Evolutionary conservation across 2,113 vertebrate species (phyloP).

Genomic region (Saguinus imperator): DNA sequence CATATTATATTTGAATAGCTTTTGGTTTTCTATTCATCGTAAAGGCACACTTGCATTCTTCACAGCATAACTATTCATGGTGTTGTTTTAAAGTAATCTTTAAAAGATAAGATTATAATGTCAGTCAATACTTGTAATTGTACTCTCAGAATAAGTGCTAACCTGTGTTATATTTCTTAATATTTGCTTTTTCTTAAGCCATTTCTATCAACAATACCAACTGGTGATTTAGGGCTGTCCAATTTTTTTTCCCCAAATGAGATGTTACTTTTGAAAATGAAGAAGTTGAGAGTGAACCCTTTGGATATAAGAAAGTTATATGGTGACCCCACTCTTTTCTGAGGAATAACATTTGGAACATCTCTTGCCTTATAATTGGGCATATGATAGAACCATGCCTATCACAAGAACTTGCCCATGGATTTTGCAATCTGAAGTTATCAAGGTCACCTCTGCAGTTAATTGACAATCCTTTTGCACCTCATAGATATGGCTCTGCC

Average conservation of each 20-base stretch:
- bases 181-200: not conserved
- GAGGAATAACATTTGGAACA: not conserved
- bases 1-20: not conserved
- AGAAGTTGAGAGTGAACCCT: not conserved
- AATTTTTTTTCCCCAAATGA: not conserved
- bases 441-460: not conserved
- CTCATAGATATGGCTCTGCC: not conserved
- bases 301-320: not conserved
- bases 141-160: not conserved
- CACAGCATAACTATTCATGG: not conserved
- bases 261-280: constrained; percentile 18
- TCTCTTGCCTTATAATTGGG: not conserved
- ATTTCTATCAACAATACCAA: not conserved
- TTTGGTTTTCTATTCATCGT: not conserved
- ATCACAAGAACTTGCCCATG: not conserved
- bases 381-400: not conserved
- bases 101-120: not conserved
- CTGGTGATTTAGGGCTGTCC: not conserved
- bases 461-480: not conserved
- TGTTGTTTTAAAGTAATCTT: not conserved
- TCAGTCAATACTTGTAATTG: not conserved
- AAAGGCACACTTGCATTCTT: not conserved
- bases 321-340: not conserved
- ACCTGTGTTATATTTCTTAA: not conserved
- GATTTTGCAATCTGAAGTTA: not conserved